phyloP scores from a whole-genome alignment of 2,113 vertebrate genomes.

The Ameiurus melas region DNA sequence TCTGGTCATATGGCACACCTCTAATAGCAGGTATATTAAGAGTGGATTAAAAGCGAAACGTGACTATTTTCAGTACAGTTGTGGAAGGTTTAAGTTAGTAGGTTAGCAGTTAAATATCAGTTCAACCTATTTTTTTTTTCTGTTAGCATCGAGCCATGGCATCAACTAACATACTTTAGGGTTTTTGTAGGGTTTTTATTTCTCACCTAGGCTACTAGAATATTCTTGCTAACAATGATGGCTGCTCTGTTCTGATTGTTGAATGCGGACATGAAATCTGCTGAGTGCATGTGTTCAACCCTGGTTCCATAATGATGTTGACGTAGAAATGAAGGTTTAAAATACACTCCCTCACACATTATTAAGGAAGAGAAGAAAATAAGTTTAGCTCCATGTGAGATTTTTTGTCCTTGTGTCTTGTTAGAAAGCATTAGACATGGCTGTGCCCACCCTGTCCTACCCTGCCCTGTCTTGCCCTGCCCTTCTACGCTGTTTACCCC shows the following conservation, averaged over 20 bases:
- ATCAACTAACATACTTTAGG: neutral
- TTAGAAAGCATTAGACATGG: conserved; percentile 35
- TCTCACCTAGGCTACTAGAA: neutral
- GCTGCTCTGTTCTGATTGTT: neutral
- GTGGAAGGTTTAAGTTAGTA: neutral
- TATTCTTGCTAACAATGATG: neutral
- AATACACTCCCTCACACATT: neutral
- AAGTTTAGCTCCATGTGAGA: neutral
- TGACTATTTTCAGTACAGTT: neutral
- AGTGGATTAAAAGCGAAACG: neutral
- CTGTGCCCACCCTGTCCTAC: neutral
- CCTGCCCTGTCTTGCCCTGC: neutral
- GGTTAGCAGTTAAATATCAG: neutral
- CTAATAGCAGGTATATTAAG: neutral
- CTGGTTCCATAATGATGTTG: neutral
- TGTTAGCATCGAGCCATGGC: too few species aligned
- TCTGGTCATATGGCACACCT: neutral
- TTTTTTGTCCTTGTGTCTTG: conserved; percentile 19
- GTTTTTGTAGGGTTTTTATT: neutral
- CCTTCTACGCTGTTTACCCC: conserved; percentile 20
- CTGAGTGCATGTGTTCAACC: neutral
- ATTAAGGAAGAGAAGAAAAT: neutral
- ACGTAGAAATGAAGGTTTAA: neutral
- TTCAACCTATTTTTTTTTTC: too few species aligned
- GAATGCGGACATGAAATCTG: neutral